Evolutionary conservation across 2,888 invertebrate genomes (phyloP).

Genomic region (Choristoneura rosaceana): DNA sequence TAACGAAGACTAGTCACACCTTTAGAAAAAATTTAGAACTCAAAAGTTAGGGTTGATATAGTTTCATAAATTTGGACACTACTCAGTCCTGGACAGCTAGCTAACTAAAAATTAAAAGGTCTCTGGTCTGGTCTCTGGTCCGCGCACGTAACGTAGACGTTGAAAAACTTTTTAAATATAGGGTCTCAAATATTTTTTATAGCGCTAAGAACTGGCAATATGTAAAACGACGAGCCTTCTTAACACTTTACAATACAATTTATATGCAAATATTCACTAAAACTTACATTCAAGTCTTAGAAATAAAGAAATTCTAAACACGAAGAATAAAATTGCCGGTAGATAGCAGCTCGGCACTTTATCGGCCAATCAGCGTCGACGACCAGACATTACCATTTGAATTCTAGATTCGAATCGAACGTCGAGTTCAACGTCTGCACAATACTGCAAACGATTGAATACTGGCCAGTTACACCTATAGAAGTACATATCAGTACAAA

Average conservation of each 20-base stretch:
- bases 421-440: slow-evolving; percentile 41
- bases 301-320: slow-evolving; percentile 16
- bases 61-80: too few relatives aligned
- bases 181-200: too few relatives aligned
- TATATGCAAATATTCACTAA: not conserved
- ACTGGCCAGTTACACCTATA: slow-evolving; percentile 32
- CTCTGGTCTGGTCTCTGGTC: too few relatives aligned
- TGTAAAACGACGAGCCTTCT: too few relatives aligned
- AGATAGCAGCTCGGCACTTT: slow-evolving; percentile 21
- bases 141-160: too few relatives aligned
- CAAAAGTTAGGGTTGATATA: too few relatives aligned
- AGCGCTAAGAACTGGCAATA: too few relatives aligned
- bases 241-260: too few relatives aligned
- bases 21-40: too few relatives aligned
- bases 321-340: not conserved
- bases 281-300: not conserved
- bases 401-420: slow-evolving; percentile 47
- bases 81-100: too few relatives aligned
- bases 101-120: too few relatives aligned
- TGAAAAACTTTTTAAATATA: not conserved
- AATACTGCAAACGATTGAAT: slow-evolving; percentile 29
- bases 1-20: not conserved
- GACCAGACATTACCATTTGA: slow-evolving; percentile 44
- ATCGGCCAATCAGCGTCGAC: slow-evolving; percentile 44
- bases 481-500: slow-evolving; percentile 15